Evolutionary conservation across 1,140 invertebrate genomes (phyloP), one percentile per base, ranked within the genome.

Genomic region (Drosophila kikkawai): DNA sequence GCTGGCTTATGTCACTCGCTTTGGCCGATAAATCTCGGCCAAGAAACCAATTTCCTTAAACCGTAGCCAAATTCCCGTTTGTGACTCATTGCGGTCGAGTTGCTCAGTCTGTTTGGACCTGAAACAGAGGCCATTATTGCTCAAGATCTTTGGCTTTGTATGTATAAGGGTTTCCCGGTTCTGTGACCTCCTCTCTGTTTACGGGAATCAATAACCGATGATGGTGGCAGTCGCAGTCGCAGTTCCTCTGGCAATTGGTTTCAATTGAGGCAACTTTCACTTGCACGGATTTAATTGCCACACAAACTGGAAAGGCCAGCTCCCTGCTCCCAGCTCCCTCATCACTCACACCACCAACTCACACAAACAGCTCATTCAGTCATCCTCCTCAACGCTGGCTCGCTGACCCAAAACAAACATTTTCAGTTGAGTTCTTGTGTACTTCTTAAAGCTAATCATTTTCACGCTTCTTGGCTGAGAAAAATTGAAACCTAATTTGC

Each of bases 201-300:
- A 29, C 57, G 69, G 57, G 61, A 79, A 67, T 78, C 79, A 82
- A 78, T 81, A 71, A 37, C 71, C 59, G 56, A 80, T 55, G 55
- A 55, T 55, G 34, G 8, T 5, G 15, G 32, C 58, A 58, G 15
- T n/a, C 22, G 32, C 58, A 58, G 11, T n/a, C 22, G 51, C 17
- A 17, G n/a, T 22, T 61, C 36, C 61, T 65, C 79, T 22, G 32
- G 29, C 68, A 75, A 84, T 88, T 88, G 68, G 80, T 58, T 75
- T 80, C 73, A 87, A 90, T 87, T 88, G 63, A 57, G 53, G 70
- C 76, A 85, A 86, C 82, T 85, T 85, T 85, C 82, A 86, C 82
- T 86, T 75, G 80, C 67, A 45, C 39, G 57, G 51, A 55, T 76
- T 76, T 78, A 78, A 78, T 78, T 78, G 75, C 75, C 48, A 36